A percentile compares a stretch with the other conserved stretches of the same genome.
Conservation (phyloP, 2,797 vertebrate genomes). For the Thunnus albacares region DNA sequence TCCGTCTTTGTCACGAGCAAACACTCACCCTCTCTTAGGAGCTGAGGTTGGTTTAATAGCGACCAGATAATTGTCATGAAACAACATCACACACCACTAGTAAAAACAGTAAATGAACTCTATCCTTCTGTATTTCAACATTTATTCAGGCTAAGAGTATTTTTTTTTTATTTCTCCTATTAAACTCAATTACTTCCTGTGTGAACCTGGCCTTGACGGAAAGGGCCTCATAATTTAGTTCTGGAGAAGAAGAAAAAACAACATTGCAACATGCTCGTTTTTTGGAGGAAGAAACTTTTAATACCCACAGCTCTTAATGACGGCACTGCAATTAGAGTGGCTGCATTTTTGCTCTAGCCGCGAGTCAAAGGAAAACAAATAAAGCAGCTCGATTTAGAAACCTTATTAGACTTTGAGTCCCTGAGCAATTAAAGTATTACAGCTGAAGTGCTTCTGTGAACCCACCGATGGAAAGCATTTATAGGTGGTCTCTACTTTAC, state of each 20-base stretch:
- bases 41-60: conserved; percentile 52
- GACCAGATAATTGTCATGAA: conserved; percentile 61
- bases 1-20: conserved; percentile 34
- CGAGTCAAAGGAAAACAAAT: conserved; percentile 90
- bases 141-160: conserved; percentile 58
- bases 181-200: conserved; percentile 83
- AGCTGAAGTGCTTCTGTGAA: conserved; percentile 88
- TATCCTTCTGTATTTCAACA: conserved; percentile 66
- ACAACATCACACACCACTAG: conserved; percentile 64
- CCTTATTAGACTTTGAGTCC: conserved; percentile 91
- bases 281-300: conserved; percentile 89
- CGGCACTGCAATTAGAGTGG: conserved; percentile 87
- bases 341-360: conserved; percentile 87
- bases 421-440: conserved; percentile 90
- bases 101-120: conserved; percentile 71
- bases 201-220: conserved; percentile 73
- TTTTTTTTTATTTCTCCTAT: conserved; percentile 71
- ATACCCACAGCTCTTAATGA: conserved; percentile 89
- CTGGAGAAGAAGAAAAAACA: conserved; percentile 56
- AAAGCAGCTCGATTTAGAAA: conserved; percentile 90
- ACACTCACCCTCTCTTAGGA: conserved; percentile 40
- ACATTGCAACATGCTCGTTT: conserved; percentile 81
- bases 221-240: conserved; percentile 71
- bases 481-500: conserved; percentile 88
- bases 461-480: conserved; percentile 86